Evolutionary conservation across 2,113 vertebrate species (phyloP).

Genomic region (Trichomycterus rosablanca): DNA sequence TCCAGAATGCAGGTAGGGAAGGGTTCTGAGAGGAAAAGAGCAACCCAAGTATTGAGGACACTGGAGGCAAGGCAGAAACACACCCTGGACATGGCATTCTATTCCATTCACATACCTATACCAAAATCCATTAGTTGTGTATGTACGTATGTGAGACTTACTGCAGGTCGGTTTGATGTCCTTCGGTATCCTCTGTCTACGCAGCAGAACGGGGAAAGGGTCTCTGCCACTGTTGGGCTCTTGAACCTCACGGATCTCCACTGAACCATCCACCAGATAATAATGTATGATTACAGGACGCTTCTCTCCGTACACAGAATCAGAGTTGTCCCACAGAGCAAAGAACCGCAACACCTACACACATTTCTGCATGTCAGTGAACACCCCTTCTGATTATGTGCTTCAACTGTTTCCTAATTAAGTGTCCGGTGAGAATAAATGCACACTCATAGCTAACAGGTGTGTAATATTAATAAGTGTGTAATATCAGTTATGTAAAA

Average conservation of each 20-base stretch:
- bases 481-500: too few species aligned
- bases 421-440: too few species aligned
- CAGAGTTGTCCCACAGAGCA: conserved; percentile 76
- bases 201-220: conserved; percentile 79
- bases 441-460: not conserved
- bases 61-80: not conserved
- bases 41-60: too few species aligned
- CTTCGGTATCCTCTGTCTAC: conserved; percentile 79
- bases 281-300: conserved; percentile 76
- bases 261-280: conserved; percentile 81
- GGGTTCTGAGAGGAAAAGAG: conserved; percentile 64
- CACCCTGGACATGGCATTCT: too few species aligned
- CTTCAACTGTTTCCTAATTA: too few species aligned
- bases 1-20: conserved; percentile 88
- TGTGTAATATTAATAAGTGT: too few species aligned
- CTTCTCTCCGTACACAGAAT: conserved; percentile 66
- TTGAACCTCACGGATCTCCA: conserved; percentile 85
- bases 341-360: conserved; percentile 87
- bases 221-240: conserved; percentile 78
- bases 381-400: too few species aligned
- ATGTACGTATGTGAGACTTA: conserved; percentile 33
- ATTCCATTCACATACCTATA: too few species aligned
- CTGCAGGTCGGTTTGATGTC: conserved; percentile 48
- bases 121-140: too few species aligned
- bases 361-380: too few species aligned